These are phyloP conservation scores for Conops quadrifasciatus DNA, from an alignment of 2,888 invertebrate species.

Conservation along the genomic window DNA sequence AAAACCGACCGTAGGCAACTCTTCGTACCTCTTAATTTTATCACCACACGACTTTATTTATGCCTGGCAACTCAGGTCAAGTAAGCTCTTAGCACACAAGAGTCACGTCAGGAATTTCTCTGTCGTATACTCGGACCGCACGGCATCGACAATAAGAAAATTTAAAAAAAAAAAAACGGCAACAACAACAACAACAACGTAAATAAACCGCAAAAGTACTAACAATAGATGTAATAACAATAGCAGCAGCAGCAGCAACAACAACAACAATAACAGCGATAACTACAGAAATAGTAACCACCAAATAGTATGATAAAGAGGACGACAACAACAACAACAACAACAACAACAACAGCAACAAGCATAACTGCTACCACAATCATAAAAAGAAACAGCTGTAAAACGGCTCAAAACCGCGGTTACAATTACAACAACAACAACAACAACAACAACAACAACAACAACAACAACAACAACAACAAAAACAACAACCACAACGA, in stretches of 20 bases:
- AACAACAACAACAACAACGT: constrained; percentile 8
- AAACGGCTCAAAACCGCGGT: constrained; percentile 1
- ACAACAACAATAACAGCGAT: neutral
- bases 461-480: neutral
- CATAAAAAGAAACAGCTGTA: neutral
- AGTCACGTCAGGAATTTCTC: neutral
- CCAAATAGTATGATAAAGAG: no score
- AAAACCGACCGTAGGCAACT: neutral
- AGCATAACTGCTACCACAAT: no score
- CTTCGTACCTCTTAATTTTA: neutral
- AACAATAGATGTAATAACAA: neutral
- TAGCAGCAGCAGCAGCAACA: no score
- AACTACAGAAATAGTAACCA: no score
- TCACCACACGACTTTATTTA: neutral
- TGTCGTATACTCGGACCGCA: neutral
- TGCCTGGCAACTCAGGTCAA: neutral
- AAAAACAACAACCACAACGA: neutral
- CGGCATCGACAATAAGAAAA: neutral
- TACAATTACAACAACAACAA: constrained; percentile 21
- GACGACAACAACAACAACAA: no score
- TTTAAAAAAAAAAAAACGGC: neutral
- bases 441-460: neutral
- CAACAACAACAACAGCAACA: constrained; percentile 1
- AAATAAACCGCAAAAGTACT: neutral
- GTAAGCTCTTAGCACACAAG: constrained; percentile 2